Evolutionary conservation across 1,140 invertebrate species (phyloP), one percentile per base, ranked within the genome.

Genomic region (Akabosia matsudoensis): DNA sequence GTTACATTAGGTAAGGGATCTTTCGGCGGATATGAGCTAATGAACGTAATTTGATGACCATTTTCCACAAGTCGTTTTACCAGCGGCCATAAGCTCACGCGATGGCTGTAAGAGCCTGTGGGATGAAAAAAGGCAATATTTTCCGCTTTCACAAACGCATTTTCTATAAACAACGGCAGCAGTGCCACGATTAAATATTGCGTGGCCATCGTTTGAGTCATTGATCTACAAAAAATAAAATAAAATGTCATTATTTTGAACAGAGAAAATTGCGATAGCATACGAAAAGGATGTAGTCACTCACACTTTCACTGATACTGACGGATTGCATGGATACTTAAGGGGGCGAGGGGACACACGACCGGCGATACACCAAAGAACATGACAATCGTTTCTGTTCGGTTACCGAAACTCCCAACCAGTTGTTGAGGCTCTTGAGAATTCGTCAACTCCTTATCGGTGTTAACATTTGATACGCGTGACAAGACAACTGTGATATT

Each of bases 11-110:
- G 33, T n/a, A 45, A 28, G 13, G 37, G 33, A 51, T 72, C 28
- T 26, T 72, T 72, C 4, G 70, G 33, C 16, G 16, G 22, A 72
- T 45, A 72, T 45, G 70, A 22, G 22, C 22, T n/a, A 72, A 72
- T 45, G 33, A 72, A 72, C 3, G 70, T 72, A 10, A 72, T 45
- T 14, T 37, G 33, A 28, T 72, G 70, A 14, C 70, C 70, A n/a
- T 51, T 37, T 10, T 7, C 37, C 33, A 51, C 70, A 4, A 72
- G 33, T 45, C 28, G 24, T 26, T 72, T 13, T 14, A 72, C 70
- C 22, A 45, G 18, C 1, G 31, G 31, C 70, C 70, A 72, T 18
- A 72, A 14, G 13, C 18, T 26, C 3, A 72, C 37, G 3, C 70
- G 30, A 28, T 72, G 70, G 45, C 70, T 72, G 33, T 37, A 51